phyloP scores from a whole-genome alignment of 2,113 vertebrate species.

The Triplophysa dalaica region DNA sequence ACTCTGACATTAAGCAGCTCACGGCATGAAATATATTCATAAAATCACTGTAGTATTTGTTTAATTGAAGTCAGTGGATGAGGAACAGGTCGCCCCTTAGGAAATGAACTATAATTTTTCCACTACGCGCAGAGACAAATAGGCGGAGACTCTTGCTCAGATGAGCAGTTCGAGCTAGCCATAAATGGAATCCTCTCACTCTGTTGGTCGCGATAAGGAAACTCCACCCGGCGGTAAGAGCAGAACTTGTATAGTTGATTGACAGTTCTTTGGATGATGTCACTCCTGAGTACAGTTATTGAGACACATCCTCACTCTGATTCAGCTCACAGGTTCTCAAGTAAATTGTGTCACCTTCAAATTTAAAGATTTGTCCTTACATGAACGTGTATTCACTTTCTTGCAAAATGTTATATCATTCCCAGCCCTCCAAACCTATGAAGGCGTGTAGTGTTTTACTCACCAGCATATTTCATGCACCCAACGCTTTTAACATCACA shows the following conservation, averaged over 20 bases:
- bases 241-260: neutral
- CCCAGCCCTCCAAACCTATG: neutral
- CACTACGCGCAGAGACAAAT: neutral
- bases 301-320: neutral
- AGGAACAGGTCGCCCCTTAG: constrained; percentile 2
- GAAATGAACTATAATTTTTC: constrained; percentile 14
- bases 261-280: constrained; percentile 26
- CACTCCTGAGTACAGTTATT: neutral
- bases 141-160: neutral
- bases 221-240: constrained; percentile 10
- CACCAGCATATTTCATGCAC: neutral
- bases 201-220: constrained; percentile 12
- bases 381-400: neutral
- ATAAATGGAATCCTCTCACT: constrained; percentile 33
- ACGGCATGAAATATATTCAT: neutral
- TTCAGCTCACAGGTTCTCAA: neutral
- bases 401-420: too few species aligned
- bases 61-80: neutral
- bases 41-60: constrained; percentile 20
- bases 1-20: neutral
- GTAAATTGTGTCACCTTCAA: neutral
- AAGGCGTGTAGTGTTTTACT: neutral
- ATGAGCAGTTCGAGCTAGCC: constrained; percentile 24
- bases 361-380: neutral
- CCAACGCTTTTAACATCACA: neutral